Evolutionary conservation across 2,888 invertebrate species (phyloP), one percentile per base, ranked within the genome.

Genomic region (Polymixis lichenea): DNA sequence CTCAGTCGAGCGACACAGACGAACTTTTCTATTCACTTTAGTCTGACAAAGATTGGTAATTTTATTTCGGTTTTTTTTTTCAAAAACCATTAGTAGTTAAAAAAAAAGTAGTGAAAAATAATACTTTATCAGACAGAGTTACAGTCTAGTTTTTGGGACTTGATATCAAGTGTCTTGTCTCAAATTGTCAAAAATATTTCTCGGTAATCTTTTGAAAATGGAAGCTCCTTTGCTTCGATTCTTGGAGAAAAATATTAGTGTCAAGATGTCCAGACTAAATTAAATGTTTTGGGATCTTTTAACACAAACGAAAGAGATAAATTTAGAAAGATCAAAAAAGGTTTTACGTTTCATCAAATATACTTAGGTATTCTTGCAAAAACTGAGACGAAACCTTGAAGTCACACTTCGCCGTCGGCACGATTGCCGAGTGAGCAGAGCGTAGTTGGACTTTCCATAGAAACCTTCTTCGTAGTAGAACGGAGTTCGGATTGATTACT

Each of bases 71-170:
- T n/a, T n/a, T n/a, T n/a, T 4, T 56, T 32, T 19, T 51, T 25
- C 0, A 2, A 60, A 32, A 46, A 22, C 9, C 15, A 2, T 51
- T 53, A 77, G 17, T n/a, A 25, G 7, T n/a, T 56, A 43, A 1
- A 19, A 43, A 38, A 22, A 28, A 53, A 22, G 6, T 61, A 28
- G 11, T 15, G 1, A 60, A n/a, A 61, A 70, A 46, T 61, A 70
- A 55, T 49, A 55, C 53, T 25, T 8, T 79, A 22, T 28, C 80
- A 79, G 60, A 55, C 46, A 70, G 80, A 61, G 5, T 70, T 79
- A 61, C 0, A 0, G 7, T 53, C 25, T 49, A 28, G 6, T 49
- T 43, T 55, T 49, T n/a, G n/a, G 28, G 38, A 49, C 19, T 49
- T 38, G 13, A 4, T 19, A 11, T 22, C n/a, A 28, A 73, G 15